phyloP scores from a whole-genome alignment of 2,797 vertebrate species.

The Selene dorsalis region DNA sequence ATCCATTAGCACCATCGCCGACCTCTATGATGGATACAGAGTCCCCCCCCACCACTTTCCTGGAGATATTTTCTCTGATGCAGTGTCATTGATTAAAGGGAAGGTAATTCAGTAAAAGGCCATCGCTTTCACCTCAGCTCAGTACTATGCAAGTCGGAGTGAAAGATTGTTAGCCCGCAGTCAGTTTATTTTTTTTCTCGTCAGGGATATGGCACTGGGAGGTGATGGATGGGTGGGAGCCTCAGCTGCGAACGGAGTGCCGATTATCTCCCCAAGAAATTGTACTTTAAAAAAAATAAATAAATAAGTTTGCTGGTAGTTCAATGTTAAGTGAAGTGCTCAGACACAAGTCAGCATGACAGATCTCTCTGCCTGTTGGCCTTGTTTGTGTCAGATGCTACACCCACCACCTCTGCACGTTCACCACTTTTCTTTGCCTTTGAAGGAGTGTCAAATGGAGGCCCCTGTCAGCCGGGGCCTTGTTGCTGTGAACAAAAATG shows the following conservation, averaged over 20 bases:
- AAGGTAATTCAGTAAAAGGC: conserved; percentile 78
- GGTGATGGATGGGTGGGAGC: conserved; percentile 70
- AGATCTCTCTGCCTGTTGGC: conserved; percentile 61
- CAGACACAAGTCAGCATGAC: conserved; percentile 56
- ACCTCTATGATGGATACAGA: conserved; percentile 70
- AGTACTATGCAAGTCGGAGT: conserved; percentile 56
- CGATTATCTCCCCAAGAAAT: conserved; percentile 69
- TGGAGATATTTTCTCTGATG: conserved; percentile 66
- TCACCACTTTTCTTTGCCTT: conserved; percentile 33
- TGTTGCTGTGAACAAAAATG: conserved; percentile 46
- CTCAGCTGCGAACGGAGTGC: conserved; percentile 42
- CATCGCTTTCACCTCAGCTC: conserved; percentile 65
- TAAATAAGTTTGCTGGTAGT: conserved; percentile 56
- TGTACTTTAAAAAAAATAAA: conserved; percentile 42
- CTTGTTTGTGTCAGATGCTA: conserved; percentile 58
- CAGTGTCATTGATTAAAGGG: conserved; percentile 80
- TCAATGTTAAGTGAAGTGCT: conserved; percentile 65
- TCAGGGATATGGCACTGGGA: conserved; percentile 46
- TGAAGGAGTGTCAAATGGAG: conserved; percentile 28
- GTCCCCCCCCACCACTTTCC: conserved; percentile 53
- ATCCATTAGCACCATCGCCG: conserved; percentile 64
- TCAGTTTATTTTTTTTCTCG: conserved; percentile 49
- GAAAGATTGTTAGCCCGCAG: conserved; percentile 75
- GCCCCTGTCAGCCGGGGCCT: conserved; percentile 34
- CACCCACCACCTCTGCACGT: conserved; percentile 44